Conservation (phyloP, 2,888 invertebrate genomes). For the Plebejus argus region DNA sequence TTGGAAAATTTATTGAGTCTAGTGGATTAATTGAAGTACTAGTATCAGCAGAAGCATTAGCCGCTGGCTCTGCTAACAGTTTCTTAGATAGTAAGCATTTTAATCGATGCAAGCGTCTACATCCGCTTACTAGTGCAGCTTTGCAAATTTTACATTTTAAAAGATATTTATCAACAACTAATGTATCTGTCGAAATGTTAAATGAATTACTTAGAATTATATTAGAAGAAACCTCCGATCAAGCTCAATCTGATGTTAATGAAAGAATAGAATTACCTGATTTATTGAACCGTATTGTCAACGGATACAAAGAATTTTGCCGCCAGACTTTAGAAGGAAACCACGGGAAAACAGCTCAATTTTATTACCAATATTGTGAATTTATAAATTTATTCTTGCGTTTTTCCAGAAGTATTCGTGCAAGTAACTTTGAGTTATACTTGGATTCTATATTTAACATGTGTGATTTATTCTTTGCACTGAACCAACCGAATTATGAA, state of each 20-base stretch:
- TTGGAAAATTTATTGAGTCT: not conserved
- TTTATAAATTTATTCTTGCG: constrained; percentile 38
- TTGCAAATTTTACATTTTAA: constrained; percentile 51
- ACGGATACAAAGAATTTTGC: constrained; percentile 43
- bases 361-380: constrained; percentile 40
- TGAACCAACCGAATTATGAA: constrained; percentile 45
- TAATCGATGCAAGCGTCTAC: constrained; percentile 53
- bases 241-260: constrained; percentile 35
- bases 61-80: not conserved
- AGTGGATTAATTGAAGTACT: not conserved
- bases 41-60: not conserved
- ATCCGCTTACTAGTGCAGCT: constrained; percentile 47
- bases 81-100: constrained; percentile 48
- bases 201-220: constrained; percentile 40
- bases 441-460: constrained; percentile 44
- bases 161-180: constrained; percentile 44
- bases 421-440: constrained; percentile 47
- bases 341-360: constrained; percentile 44
- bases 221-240: constrained; percentile 39
- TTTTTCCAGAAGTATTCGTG: constrained; percentile 45
- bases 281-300: constrained; percentile 40
- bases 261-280: constrained; percentile 44
- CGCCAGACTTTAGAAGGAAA: constrained; percentile 42
- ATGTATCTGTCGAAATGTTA: not conserved
- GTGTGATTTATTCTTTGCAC: constrained; percentile 44